phyloP scores from a whole-genome alignment of 1,140 invertebrate genomes.

The Dendroctonus valens region DNA sequence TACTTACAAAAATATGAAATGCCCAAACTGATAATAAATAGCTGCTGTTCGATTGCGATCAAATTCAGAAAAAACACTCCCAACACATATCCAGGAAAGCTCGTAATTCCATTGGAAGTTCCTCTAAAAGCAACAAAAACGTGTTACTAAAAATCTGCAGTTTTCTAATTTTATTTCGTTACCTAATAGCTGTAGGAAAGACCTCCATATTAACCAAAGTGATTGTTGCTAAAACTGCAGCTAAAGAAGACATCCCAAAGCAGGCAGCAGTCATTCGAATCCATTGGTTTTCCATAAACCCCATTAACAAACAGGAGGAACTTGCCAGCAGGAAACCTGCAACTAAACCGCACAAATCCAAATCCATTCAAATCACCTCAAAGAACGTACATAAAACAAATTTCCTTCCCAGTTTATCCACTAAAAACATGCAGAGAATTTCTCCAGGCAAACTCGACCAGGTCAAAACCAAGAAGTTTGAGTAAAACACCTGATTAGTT shows the following conservation, averaged over 20 bases:
- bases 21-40: constrained; percentile 4
- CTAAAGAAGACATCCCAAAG: constrained; percentile 7
- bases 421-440: constrained; percentile 8
- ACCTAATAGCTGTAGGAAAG: constrained; percentile 28
- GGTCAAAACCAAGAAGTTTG: constrained; percentile 9
- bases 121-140: constrained; percentile 8
- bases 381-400: constrained; percentile 12
- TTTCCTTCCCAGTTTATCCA: constrained; percentile 24
- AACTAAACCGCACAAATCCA: constrained; percentile 9
- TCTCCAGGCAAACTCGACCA: constrained; percentile 8
- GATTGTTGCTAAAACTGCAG: constrained; percentile 1
- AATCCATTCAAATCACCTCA: neutral
- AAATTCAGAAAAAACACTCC: constrained; percentile 18
- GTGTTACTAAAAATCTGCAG: neutral
- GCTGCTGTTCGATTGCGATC: neutral
- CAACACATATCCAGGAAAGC: constrained; percentile 17
- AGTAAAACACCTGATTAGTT: constrained; percentile 12
- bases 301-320: constrained; percentile 14
- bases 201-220: constrained; percentile 26
- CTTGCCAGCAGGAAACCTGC: constrained; percentile 4
- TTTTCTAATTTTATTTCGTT: constrained; percentile 2
- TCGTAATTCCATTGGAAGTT: constrained; percentile 17
- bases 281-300: constrained; percentile 10
- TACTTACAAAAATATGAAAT: constrained; percentile 24
- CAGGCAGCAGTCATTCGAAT: constrained; percentile 8